Evolutionary conservation across 2,113 vertebrate species (phyloP), one percentile per base, ranked within the genome.

Genomic region (Corythoichthys haematopterus): DNA sequence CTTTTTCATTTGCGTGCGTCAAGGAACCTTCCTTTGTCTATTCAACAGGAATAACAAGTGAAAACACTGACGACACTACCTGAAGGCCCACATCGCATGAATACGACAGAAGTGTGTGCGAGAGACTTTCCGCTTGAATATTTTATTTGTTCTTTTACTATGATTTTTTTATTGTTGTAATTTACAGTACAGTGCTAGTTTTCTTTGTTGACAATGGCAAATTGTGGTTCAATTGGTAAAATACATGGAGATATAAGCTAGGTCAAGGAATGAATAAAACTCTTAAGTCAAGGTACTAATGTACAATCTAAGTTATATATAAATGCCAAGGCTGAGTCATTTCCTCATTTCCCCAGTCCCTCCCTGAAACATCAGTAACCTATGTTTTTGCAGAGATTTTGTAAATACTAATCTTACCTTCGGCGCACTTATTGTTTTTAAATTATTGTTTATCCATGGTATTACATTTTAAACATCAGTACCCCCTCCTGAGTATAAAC

Each of bases 391-490:
- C 37, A 47, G 70, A 76, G 68, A 85, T 74, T 81, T 69, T 91
- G 88, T 92, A 90, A 89, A 89, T 91, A 90, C 71, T 87, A 77
- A 89, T 85, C 79, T 83, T 63, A 79, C 67, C 75, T 74, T 74
- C 79, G 70, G 53, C 72, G 74, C 72, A 84, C 70, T 68, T 87
- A 77, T 87, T 89, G 81, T 85, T 87, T 84, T 84, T 84, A 85
- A 77, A 81, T 79, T 72, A 83, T 85, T 76, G 77, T 83, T 87
- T 86, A 66, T 81, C 68, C 47, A 71, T 83, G 77, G 85, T 72
- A 79, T 83, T 89, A 67, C 80, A 40, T 65, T 65, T 65, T 71
- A 75, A 69, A 71, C 76, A 75, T 72, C 71, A 64, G 75, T 71
- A 81, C 61, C 56, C 47, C 59, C 16, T 69, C 40, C 33, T 33